Base-by-base conservation (phyloP, 1,140 invertebrate species). In the Charaxes varanes region DNA sequence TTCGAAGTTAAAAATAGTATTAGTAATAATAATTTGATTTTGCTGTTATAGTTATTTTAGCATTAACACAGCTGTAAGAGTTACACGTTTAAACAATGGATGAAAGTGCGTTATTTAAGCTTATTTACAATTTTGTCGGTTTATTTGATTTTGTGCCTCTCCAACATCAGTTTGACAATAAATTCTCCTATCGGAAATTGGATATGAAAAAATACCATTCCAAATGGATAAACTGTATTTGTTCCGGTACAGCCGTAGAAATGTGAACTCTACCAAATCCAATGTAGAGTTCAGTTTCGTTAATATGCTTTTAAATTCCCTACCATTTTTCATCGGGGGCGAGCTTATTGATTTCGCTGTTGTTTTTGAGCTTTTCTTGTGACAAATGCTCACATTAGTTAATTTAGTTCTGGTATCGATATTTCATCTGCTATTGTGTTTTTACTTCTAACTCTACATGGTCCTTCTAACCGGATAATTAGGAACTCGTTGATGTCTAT, bases 101-200 rank as follows among this genome's bases (percentile, higher is more conserved):
- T n/a, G n/a, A n/a, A n/a, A n/a, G n/a, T n/a, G n/a, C n/a, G n/a
- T n/a, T n/a, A n/a, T n/a, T n/a, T n/a, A n/a, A n/a, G n/a, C n/a
- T n/a, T n/a, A n/a, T n/a, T n/a, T n/a, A n/a, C n/a, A n/a, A n/a
- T n/a, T n/a, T n/a, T n/a, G n/a, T n/a, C n/a, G n/a, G n/a, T n/a
- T n/a, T n/a, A n/a, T n/a, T n/a, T n/a, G n/a, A n/a, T n/a, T n/a
- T n/a, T n/a, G n/a, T n/a, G n/a, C n/a, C n/a, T n/a, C n/a, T n/a
- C n/a, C n/a, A n/a, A n/a, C 42, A 51, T 50, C 41, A 45, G 33
- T 11, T 24, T 35, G 26, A 51, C 50, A 57, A 58, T 60, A 62
- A 59, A 58, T 58, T 53, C 47, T 48, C 34, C 49, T 61, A 59
- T 63, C 54, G 41, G 51, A 67, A 53, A 67, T 67, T 66, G 54